A percentile compares a stretch with the other conserved stretches of the same genome.
Conservation (phyloP, 1,140 invertebrate species). For the Vanessa atalanta region DNA sequence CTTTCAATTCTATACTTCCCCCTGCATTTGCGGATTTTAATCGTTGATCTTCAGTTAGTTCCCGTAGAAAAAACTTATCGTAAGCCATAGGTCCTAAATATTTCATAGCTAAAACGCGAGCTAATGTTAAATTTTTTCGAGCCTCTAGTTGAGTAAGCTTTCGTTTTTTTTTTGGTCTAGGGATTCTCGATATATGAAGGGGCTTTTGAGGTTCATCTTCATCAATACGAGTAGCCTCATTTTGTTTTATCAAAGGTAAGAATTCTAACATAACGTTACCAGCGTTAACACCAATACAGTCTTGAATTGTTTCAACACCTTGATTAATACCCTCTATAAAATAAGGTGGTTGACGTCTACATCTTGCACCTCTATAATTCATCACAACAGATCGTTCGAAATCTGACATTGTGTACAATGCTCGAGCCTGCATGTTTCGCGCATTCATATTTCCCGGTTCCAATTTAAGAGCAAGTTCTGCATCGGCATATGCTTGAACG, state of each 20-base stretch:
- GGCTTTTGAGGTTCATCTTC: conserved; percentile 56
- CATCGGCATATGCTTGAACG: conserved; percentile 77
- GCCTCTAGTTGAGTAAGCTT: conserved; percentile 75
- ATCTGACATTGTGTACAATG: conserved; percentile 81
- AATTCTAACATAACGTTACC: conserved; percentile 74
- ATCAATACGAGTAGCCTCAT: conserved; percentile 57
- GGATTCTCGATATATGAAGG: conserved; percentile 65
- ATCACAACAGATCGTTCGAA: conserved; percentile 81
- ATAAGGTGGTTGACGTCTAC: conserved; percentile 79
- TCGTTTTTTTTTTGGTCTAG: conserved; percentile 58
- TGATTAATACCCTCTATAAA: conserved; percentile 80
- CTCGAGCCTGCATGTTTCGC: conserved; percentile 78
- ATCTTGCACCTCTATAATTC: conserved; percentile 71
- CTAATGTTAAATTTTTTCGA: conserved; percentile 72
- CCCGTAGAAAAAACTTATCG: conserved; percentile 80
- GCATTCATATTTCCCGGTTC: conserved; percentile 76
- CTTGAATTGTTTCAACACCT: conserved; percentile 74
- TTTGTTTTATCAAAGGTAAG: conserved; percentile 67
- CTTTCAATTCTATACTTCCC: conserved; percentile 70
- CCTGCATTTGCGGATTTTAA: conserved; percentile 74
- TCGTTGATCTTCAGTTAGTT: conserved; percentile 68
- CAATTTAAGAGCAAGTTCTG: conserved; percentile 75
- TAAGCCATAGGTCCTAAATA: conserved; percentile 81
- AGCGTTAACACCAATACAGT: conserved; percentile 70
- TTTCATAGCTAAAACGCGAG: conserved; percentile 79